Evolutionary conservation across 2,888 invertebrate genomes (phyloP).

Genomic region (Ornithoptera priamus): DNA sequence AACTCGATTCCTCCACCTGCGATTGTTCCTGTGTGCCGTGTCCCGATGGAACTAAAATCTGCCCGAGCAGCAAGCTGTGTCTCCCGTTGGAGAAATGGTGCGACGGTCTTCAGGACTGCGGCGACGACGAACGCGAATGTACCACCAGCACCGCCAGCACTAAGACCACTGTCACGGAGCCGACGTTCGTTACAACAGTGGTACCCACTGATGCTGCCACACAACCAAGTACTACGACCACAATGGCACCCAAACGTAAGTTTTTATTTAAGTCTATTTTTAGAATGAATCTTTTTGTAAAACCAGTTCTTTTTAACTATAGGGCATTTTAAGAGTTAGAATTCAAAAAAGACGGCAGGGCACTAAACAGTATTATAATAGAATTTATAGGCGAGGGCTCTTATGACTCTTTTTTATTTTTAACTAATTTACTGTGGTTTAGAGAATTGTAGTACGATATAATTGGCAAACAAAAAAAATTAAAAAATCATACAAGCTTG

Average conservation of each 20-base stretch:
- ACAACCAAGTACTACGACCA: slow-evolving; percentile 37
- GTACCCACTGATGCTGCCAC: slow-evolving; percentile 47
- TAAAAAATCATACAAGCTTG: slow-evolving; percentile 13
- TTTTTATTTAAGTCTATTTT: neutral
- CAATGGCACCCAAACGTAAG: slow-evolving; percentile 36
- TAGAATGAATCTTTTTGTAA: no score
- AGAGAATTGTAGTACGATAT: neutral
- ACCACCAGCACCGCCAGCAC: slow-evolving; percentile 37
- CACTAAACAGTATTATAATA: no score
- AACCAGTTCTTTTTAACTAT: no score
- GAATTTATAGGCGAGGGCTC: no score
- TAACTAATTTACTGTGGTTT: no score
- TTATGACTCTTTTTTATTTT: no score
- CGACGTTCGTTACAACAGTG: slow-evolving; percentile 40
- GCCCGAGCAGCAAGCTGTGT: slow-evolving; percentile 87
- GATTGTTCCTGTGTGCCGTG: slow-evolving; percentile 88
- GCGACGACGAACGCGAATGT: slow-evolving; percentile 89
- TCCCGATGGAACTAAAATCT: slow-evolving; percentile 82
- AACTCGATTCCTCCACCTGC: slow-evolving; percentile 81
- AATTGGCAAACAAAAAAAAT: slow-evolving; percentile 11
- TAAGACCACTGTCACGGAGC: slow-evolving; percentile 43
- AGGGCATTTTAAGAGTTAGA: no score
- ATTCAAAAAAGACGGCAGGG: no score
- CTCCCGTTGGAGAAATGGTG: slow-evolving; percentile 87
- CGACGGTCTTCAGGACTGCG: slow-evolving; percentile 89